phyloP scores from a whole-genome alignment of 2,888 invertebrate species.

The Chymomyza caudatula region DNA sequence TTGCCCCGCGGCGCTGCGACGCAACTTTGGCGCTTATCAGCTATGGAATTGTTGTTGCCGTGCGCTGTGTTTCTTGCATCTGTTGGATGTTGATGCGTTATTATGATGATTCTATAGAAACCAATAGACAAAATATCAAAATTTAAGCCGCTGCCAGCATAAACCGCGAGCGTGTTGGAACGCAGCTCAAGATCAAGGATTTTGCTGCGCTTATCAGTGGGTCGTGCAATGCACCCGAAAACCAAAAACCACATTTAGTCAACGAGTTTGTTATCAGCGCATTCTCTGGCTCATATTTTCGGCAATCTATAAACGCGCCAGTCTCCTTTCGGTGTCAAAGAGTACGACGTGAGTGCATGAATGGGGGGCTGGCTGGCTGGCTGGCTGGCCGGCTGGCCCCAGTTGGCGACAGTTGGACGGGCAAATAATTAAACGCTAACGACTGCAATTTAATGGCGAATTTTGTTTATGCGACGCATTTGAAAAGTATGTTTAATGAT shows the following conservation, averaged over 20 bases:
- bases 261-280: constrained; percentile 63
- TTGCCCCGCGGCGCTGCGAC: constrained; percentile 33
- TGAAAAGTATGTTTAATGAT: neutral
- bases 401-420: neutral
- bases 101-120: constrained; percentile 3
- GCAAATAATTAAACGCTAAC: neutral
- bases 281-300: neutral
- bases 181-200: constrained; percentile 73
- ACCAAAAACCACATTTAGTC: constrained; percentile 60
- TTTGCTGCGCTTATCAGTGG: constrained; percentile 58
- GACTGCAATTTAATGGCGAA: constrained; percentile 10
- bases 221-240: constrained; percentile 71
- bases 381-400: neutral
- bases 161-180: constrained; percentile 33
- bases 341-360: constrained; percentile 24
- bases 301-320: neutral
- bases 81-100: constrained; percentile 13
- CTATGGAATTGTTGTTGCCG: neutral
- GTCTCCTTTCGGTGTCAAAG: constrained; percentile 43
- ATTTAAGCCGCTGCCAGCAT: constrained; percentile 43
- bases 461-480: neutral
- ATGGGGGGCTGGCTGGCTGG: neutral
- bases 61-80: constrained; percentile 32
- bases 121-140: constrained; percentile 17
- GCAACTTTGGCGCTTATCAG: constrained; percentile 51